Evolutionary conservation across 2,113 vertebrate species (phyloP), one percentile per base, ranked within the genome.

Genomic region (Plecotus auritus): DNA sequence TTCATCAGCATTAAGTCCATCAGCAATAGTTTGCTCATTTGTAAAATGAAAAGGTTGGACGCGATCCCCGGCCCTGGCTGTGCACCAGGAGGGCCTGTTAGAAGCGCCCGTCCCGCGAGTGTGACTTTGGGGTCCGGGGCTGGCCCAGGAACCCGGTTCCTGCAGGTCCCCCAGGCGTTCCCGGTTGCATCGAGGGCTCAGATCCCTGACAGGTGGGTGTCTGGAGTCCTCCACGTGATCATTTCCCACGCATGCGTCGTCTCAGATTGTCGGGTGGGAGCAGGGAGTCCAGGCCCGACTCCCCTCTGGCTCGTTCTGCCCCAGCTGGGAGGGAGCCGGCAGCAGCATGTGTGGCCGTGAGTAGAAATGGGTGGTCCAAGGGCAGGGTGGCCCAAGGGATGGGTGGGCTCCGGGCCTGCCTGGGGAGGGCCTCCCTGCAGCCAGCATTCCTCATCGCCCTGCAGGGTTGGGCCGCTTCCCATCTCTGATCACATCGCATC

Each of bases 231-330:
- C 28, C 56, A 45, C 26, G 0, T 1, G 6, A 17, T n/a, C 67
- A 1, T 26, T 70, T 69, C 54, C 23, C 16, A 0, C 4, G 7
- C 30, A 9, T 23, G 35, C 0, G 0, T 14, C 1, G 1, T 61
- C 14, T 49, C 32, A 28, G 66, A 32, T 22, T 1, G 1, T 40
- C 20, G 37, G 22, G 32, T 82, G 59, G 81, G 47, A 56, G 23
- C 1, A 1, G 61, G 42, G 66, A 61, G n/a, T 40, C 69, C 32
- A 1, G 13, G 35, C 83, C 4, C 0, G 13, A 69, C 23, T 9
- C 6, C 47, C 26, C 73, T 37, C 66, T 83, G 74, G 28, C 80
- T 47, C 17, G 17, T 54, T 69, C 18, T 40, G 84, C 35, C 80
- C 40, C 26, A 81, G 7, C 30, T 54, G 66, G 73, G 30, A 47